phyloP scores from a whole-genome alignment of 2,888 invertebrate species.

The Campoplex nolae region DNA sequence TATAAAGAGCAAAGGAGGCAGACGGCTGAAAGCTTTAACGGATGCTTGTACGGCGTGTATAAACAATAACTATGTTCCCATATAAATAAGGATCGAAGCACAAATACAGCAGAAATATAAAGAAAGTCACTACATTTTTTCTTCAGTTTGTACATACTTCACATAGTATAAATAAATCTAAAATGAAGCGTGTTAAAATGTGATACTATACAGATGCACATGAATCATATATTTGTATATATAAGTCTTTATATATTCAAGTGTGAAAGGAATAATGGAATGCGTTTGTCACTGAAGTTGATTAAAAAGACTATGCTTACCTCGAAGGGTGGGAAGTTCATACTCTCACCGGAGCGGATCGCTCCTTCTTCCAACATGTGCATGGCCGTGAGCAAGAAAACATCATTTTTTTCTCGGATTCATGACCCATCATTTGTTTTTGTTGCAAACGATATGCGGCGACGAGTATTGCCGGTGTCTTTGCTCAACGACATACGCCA shows the following conservation, averaged over 20 bases:
- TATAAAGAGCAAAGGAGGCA: slow-evolving; percentile 68
- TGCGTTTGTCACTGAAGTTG: slow-evolving; percentile 14
- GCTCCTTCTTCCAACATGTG: slow-evolving; percentile 4
- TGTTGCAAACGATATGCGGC: background rate
- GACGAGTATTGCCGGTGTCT: background rate
- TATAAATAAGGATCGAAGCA: background rate
- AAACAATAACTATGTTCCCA: background rate
- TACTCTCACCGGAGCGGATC: slow-evolving; percentile 31
- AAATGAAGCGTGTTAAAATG: slow-evolving; percentile 4
- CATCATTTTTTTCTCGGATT: background rate
- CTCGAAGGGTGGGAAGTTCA: slow-evolving; percentile 61
- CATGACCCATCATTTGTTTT: slow-evolving; percentile 28
- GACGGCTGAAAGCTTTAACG: slow-evolving; percentile 61
- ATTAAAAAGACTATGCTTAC: slow-evolving; percentile 34
- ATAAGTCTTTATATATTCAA: background rate
- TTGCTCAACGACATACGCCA: too few relatives aligned
- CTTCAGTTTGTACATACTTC: slow-evolving; percentile 14
- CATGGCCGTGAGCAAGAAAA: background rate
- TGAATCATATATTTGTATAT: background rate
- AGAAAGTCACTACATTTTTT: slow-evolving; percentile 2
- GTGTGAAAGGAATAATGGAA: background rate
- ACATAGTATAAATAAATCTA: background rate
- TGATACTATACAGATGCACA: slow-evolving; percentile 10
- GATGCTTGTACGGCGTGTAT: slow-evolving; percentile 58
- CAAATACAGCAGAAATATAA: background rate